Evolutionary conservation across 53 echinoderm and acorn worm species (phyloP), one percentile per base, ranked within the genome.

Genomic region (Mesocentrotus franciscanus): DNA sequence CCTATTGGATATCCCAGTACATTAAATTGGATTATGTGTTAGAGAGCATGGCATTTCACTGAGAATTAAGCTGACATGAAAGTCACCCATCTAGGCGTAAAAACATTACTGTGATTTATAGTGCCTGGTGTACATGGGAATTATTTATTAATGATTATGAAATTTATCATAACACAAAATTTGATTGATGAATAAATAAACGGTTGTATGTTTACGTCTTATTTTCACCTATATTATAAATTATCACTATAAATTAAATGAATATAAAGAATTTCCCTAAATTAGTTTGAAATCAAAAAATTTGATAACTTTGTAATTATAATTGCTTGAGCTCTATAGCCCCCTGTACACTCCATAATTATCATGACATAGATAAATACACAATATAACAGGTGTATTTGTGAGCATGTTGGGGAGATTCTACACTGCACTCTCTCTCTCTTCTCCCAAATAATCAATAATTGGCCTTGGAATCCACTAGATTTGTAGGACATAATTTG

Each of bases 391-490:
- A 79, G 79, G 79, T 79, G 36, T 81, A 42, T 42, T 81, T 42
- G 42, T 18, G 36, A 81, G 9, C 17, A 42, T 81, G 42, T 17
- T 0, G 22, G 42, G 14, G 81, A 39, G 42, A 42, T 36, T 42
- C 42, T 18, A 81, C 81, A 39, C 39, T 81, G 22, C 81, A 39
- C 79, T 79, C 79, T 39, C 42, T 18, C 87, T 81, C 42, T 18
- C 87, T 87, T 56, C 87, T 57, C 27, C 87, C 13, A 59, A 87
- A 57, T 56, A 87, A 87, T 87, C 87, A 87, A 87, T 87, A 87
- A 18, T 17, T 87, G 87, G 87, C 87, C 87, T 57, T 87, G 87
- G 87, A 57, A 87, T 87, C 58, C 26, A 5, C n/a, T 87, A 87
- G 87, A 87, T 87, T 87, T 87, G 87, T 87, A 56, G 8, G 14